These are phyloP conservation scores for Liposcelis brunnea DNA, from an alignment of 2,888 invertebrate genomes.

Conservation along the genomic window DNA sequence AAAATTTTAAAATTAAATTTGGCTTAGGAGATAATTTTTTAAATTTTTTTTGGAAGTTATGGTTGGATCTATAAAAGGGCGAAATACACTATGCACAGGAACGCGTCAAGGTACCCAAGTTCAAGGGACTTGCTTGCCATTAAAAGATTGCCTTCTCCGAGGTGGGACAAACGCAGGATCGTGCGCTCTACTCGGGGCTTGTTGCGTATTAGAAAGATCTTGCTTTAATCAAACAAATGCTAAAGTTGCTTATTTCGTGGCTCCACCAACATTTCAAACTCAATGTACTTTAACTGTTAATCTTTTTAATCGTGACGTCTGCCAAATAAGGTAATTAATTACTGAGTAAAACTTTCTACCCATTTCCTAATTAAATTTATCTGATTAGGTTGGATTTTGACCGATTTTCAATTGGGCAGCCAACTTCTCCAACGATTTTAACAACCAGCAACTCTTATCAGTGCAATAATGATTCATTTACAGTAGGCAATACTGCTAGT, in stretches of 20 bases:
- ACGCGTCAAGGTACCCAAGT: neutral
- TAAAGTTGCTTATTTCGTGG: constrained; percentile 6
- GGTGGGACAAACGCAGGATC: constrained; percentile 7
- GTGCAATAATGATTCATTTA: constrained; percentile 35
- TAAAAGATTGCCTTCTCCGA: constrained; percentile 6
- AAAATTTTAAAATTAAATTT: no score
- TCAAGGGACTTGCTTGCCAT: constrained; percentile 8
- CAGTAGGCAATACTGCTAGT: constrained; percentile 33
- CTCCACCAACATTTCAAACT: constrained; percentile 18
- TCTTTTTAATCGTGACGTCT: constrained; percentile 39
- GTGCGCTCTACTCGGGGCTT: neutral
- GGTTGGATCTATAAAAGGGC: constrained; percentile 8
- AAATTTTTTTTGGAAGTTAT: no score
- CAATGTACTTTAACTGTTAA: constrained; percentile 35
- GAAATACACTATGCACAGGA: constrained; percentile 5
- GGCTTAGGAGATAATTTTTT: no score
- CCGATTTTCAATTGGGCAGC: constrained; percentile 34
- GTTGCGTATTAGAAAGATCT: constrained; percentile 11
- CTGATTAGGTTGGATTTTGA: constrained; percentile 33
- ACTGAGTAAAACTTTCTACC: neutral
- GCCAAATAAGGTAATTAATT: constrained; percentile 33
- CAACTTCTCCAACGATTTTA: constrained; percentile 23
- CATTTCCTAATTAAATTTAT: constrained; percentile 12
- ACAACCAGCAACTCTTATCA: constrained; percentile 19
- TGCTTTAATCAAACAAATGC: constrained; percentile 20